phyloP scores from a whole-genome alignment of 2,888 invertebrate species.

The Pseudococcus longispinus region DNA sequence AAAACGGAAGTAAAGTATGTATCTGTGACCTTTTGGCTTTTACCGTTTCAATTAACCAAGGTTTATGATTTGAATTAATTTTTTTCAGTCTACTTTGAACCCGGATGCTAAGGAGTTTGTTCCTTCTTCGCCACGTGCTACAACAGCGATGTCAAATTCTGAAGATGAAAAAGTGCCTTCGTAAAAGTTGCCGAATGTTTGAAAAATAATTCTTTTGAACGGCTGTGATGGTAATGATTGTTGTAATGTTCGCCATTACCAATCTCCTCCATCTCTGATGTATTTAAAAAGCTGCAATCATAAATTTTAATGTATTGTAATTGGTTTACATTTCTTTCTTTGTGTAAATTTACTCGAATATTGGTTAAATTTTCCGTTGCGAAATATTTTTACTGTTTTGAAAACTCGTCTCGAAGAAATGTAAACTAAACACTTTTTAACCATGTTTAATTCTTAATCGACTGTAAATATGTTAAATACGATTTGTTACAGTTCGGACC shows the following conservation, averaged over 20 bases:
- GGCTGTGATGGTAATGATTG: conserved; percentile 56
- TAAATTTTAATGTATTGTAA: conserved; percentile 6
- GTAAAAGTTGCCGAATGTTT: conserved; percentile 45
- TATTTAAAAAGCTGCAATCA: conserved; percentile 29
- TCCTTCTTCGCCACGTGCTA: conserved; percentile 64
- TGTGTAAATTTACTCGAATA: background rate
- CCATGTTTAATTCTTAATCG: conserved; percentile 21
- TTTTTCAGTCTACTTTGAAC: conserved; percentile 75
- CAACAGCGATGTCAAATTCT: background rate
- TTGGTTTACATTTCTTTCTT: background rate
- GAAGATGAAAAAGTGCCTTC: conserved; percentile 47
- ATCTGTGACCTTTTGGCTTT: conserved; percentile 3
- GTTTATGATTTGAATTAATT: background rate
- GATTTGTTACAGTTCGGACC: background rate
- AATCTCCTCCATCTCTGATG: conserved; percentile 42
- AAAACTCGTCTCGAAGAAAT: background rate
- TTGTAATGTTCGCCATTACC: conserved; percentile 54
- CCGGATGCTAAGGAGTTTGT: conserved; percentile 87
- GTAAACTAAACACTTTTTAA: conserved; percentile 2
- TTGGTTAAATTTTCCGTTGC: background rate
- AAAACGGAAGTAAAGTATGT: conserved; percentile 16
- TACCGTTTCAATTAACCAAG: background rate
- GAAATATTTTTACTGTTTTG: background rate
- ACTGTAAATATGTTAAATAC: conserved; percentile 24
- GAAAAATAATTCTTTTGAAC: conserved; percentile 29